Evolutionary conservation across 1,140 invertebrate species (phyloP), one percentile per base, ranked within the genome.

Genomic region (Meteorus sp.): DNA sequence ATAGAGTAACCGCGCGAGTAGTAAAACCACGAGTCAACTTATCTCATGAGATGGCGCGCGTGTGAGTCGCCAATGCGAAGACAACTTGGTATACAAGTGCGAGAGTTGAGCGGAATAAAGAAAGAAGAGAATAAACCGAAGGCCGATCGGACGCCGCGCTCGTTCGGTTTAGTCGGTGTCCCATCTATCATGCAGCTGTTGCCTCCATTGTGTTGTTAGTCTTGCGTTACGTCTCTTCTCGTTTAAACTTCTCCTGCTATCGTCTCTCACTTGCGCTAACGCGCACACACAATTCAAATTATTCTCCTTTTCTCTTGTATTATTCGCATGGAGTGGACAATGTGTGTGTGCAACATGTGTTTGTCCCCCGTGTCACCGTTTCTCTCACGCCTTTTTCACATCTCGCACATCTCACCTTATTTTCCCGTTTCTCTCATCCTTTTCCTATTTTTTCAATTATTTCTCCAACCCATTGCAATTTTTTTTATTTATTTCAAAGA

Each of bases 131-230:
- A 23, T 50, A 45, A 66, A 62, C 58, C 61, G 47, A 59, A 57
- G 62, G 67, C 56, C 41, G 50, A 53, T 52, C 31, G 31, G 37
- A 58, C 35, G 59, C 59, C 23, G 56, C 56, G 60, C 55, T 66
- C 65, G 52, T 56, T 48, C 60, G 59, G 66, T 65, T 63, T 52
- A 27, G 50, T 19, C 53, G 52, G 55, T 48, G 63, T n/a, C n/a
- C 69, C 73, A 78, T 78, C 75, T 77, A 78, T 78, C 76, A 76
- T 76, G 75, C 76, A 78, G 76, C 76, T 78, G 76, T 76, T 78
- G 73, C 71, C 68, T 78, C 74, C 75, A 77, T 78, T 78, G 76
- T 78, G 73, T 77, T 76, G 74, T 77, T 76, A 76, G 73, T 75
- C 74, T 74, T 73, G 69, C 70, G 72, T 76, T 76, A 71, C 70